phyloP scores from a whole-genome alignment of 2,797 vertebrate genomes.

The Tapera naevia region DNA sequence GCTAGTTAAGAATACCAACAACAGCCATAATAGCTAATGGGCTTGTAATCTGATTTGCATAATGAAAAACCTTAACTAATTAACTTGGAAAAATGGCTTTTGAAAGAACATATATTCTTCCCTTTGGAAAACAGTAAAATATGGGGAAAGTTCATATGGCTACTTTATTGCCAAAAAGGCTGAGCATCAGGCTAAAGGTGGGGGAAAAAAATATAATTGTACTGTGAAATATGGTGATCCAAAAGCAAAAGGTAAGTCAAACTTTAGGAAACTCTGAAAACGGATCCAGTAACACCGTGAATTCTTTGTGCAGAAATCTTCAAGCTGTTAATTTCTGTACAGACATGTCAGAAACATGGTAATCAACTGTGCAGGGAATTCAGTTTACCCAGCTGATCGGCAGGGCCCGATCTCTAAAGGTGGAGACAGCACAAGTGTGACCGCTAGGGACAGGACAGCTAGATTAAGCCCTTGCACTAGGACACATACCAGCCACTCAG shows the following conservation, averaged over 20 bases:
- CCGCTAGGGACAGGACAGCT: not conserved
- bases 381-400: not conserved
- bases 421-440: not conserved
- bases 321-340: not conserved
- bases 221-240: not conserved
- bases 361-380: not conserved
- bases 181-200: not conserved
- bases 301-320: not conserved
- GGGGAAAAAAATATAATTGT: not conserved
- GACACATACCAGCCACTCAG: not conserved
- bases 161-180: not conserved
- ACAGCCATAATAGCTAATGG: not conserved
- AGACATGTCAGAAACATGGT: not conserved
- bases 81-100: not conserved
- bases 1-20: not conserved
- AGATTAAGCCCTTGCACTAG: not conserved
- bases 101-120: not conserved
- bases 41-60: not conserved
- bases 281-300: not conserved
- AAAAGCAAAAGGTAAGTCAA: not conserved
- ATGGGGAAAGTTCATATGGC: not conserved
- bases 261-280: not conserved
- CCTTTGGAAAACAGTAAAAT: not conserved
- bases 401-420: not conserved
- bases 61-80: constrained; percentile 22